Base-by-base conservation (phyloP, 2,888 invertebrate genomes). In the Heliconius erato region DNA sequence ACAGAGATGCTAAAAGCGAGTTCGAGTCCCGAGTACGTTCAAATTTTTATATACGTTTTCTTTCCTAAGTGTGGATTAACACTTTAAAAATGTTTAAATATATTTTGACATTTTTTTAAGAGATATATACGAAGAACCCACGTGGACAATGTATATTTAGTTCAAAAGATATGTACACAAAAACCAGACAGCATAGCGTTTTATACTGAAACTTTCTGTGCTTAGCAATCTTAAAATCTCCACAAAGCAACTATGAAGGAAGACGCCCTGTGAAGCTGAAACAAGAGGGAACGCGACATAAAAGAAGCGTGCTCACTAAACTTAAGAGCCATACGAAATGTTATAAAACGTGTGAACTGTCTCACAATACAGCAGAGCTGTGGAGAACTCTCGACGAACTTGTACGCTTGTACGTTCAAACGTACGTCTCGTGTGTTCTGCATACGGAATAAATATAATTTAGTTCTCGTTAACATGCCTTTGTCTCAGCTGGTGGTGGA, bases 381-480 rank as follows among this genome's bases (percentile, higher is more conserved):
- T 79, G 83, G 82, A 83, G 81, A 79, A 83, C 79, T 81, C 79
- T 79, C 80, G 44, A 79, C 79, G 69, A 79, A 84, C 79, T 84
- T 81, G 81, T 84, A 85, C 79, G 86, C 79, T 84, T 81, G 81
- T 84, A 85, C 79, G 86, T 85, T 87, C 83, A 86, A 89, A 87
- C 90, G 86, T 82, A 87, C 87, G 88, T 89, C 88, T 88, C 88
- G 87, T 88, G 87, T 89, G 91, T 91, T 91, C 90, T 84, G 85
- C 87, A 88, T 89, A 90, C 90, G 88, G 87, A 91, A 90, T 89
- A 90, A 90, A 93, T 91, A 92, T 93, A 93, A 93, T 92, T 93
- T 90, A 89, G 87, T 85, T 85, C 91, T 93, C 89, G 90, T 94
- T 93, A 92, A 90, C 89, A 88, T 89, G 85, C 86, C 85, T 79